Base-by-base conservation (phyloP, 2,113 vertebrate species). In the Otolemur garnettii region DNA sequence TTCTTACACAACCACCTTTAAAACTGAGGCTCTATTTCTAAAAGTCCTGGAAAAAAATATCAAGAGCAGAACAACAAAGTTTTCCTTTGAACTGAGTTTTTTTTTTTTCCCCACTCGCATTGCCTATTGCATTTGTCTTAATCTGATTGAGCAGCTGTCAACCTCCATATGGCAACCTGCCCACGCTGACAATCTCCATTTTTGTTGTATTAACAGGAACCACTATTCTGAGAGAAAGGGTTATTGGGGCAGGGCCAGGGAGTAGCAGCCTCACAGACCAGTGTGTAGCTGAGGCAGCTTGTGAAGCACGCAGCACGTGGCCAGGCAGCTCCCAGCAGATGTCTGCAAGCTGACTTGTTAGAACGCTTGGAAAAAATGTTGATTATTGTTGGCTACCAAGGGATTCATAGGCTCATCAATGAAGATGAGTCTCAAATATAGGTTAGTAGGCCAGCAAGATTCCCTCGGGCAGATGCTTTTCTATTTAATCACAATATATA, bases 141-240 rank as follows among this genome's bases (percentile, higher is more conserved):
- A 95, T 96, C 93, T 96, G 93, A 97, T 55, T 81, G 94, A 96
- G 87, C 94, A 97, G 96, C 95, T 97, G 95, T 96, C 96, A 96
- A 62, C 85, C 80, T 96, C 89, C 83, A 75, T 95, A 90, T 96
- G 96, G 94, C 90, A 91, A 93, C 79, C 97, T 95, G 96, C 97
- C 95, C 93, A 94, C 3, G 0, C 42, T 72, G 90, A 96, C 90
- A 57, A 89, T 95, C 93, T 94, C 90, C 69, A 93, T 94, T 96
- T 96, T 50, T 94, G 95, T 96, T 79, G 78, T 94, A 89, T 96
- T 95, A 96, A 68, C 83, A 94, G 83, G 38, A 93, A 33, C 59
- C 57, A 71, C 87, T 42, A 28, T 93, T 87, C 81, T 64, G 72
- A 96, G 45, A 64, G 85, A 79, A 87, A 68, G 59, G 30, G 78